These are phyloP conservation scores for Drosophila peninsularis DNA, from an alignment of 2,888 invertebrate species.

Conservation along the genomic window DNA sequence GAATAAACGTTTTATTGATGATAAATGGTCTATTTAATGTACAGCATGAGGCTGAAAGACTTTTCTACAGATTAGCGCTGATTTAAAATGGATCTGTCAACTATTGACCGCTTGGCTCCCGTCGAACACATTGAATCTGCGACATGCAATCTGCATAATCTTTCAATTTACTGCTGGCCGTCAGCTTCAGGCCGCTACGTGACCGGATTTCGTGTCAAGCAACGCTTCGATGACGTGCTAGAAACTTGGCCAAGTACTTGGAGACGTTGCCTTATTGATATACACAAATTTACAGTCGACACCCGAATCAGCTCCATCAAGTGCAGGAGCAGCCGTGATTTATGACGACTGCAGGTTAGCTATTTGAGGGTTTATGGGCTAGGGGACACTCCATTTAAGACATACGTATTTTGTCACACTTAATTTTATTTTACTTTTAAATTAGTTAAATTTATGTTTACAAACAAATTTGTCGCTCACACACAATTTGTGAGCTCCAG, in stretches of 20 bases:
- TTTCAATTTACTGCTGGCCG: constrained; percentile 53
- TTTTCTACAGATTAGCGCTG: constrained; percentile 15
- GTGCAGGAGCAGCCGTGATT: background rate
- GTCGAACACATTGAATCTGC: background rate
- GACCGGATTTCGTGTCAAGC: constrained; percentile 38
- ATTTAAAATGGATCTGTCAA: constrained; percentile 41
- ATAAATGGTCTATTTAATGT: constrained; percentile 39
- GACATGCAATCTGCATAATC: constrained; percentile 39
- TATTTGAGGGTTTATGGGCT: background rate
- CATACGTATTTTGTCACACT: background rate
- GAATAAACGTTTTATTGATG: background rate
- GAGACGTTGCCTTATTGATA: constrained; percentile 39
- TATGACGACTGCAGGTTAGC: background rate
- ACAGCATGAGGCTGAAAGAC: constrained; percentile 30
- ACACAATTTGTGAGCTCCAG: constrained; percentile 8
- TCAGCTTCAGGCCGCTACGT: constrained; percentile 37
- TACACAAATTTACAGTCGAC: constrained; percentile 33
- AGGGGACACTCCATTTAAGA: no score
- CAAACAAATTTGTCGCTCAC: constrained; percentile 27
- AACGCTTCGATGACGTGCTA: constrained; percentile 51
- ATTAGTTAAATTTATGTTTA: constrained; percentile 11
- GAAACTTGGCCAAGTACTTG: constrained; percentile 32
- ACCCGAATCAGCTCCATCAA: constrained; percentile 3
- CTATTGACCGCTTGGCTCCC: constrained; percentile 9
- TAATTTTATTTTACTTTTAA: constrained; percentile 4